phyloP scores from a whole-genome alignment of 2,888 invertebrate genomes.

The Nephrocerus scutellatus region DNA sequence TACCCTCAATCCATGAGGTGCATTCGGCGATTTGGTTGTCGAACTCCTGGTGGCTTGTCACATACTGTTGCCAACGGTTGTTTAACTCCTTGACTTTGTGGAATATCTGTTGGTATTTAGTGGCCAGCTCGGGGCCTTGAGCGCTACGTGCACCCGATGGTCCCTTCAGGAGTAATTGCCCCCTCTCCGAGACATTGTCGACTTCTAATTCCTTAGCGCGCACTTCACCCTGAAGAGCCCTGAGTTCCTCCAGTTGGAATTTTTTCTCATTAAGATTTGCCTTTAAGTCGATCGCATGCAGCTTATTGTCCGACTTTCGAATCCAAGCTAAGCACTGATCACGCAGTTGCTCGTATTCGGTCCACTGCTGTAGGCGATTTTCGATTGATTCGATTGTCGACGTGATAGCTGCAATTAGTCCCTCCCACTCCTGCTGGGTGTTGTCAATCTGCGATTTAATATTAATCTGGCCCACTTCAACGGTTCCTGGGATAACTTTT shows the following conservation, averaged over 20 bases:
- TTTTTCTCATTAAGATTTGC: slow-evolving; percentile 76
- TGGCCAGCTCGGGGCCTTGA: slow-evolving; percentile 82
- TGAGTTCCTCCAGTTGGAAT: slow-evolving; percentile 71
- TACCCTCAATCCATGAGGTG: slow-evolving; percentile 74
- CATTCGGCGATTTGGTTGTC: slow-evolving; percentile 73
- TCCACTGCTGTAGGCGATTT: slow-evolving; percentile 81
- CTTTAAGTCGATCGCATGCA: slow-evolving; percentile 83
- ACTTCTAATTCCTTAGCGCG: slow-evolving; percentile 87
- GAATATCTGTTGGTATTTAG: slow-evolving; percentile 84
- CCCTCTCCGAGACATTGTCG: slow-evolving; percentile 84
- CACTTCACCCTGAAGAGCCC: slow-evolving; percentile 77
- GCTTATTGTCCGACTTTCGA: slow-evolving; percentile 75
- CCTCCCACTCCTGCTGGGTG: slow-evolving; percentile 86
- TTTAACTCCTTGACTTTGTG: slow-evolving; percentile 87
- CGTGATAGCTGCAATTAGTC: slow-evolving; percentile 66
- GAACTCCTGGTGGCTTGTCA: slow-evolving; percentile 79
- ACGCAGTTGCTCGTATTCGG: slow-evolving; percentile 79
- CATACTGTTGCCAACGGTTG: slow-evolving; percentile 87
- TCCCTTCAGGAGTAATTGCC: slow-evolving; percentile 74
- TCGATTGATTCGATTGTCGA: slow-evolving; percentile 74
- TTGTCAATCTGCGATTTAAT: slow-evolving; percentile 82
- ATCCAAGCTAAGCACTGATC: slow-evolving; percentile 84
- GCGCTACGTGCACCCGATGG: slow-evolving; percentile 66
- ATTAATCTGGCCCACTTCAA: slow-evolving; percentile 73
- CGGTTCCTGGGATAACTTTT: slow-evolving; percentile 81